Evolutionary conservation across 2,113 vertebrate genomes (phyloP), one percentile per base, ranked within the genome.

Genomic region (Daboia siamensis): DNA sequence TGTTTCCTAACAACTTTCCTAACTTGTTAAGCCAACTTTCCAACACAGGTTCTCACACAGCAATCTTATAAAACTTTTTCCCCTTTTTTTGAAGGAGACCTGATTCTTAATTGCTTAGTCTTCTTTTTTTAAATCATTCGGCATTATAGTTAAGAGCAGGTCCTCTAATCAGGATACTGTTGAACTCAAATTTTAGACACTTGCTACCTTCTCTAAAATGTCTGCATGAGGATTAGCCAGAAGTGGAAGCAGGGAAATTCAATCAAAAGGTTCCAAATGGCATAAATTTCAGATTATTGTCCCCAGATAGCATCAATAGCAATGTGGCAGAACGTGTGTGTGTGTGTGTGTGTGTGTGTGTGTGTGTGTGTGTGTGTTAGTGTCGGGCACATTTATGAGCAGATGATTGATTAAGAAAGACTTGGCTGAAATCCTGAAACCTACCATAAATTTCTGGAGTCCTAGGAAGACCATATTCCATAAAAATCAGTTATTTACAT

Each of bases 401-500:
- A 88, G 61, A 89, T 80, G 59, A 88, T 29, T 54, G 21, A 69
- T 69, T 39, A 88, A 55, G 48, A 88, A 52, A 46, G 57, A 74
- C 87, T 92, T 92, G 91, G 87, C 61, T 57, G 61, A 64, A 23
- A 23, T 56, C 87, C 91, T 84, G 64, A 44, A 92, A 44, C 24
- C 26, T 1, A 51, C 61, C 56, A 84, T 80, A 92, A 88, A 89
- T 92, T 80, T 89, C 39, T 46, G 46, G 46, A 57, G 4, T 84
- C 74, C 80, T 57, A 80, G 33, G 54, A 84, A 80, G 39, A 29
- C 0, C 8, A 11, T 39, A 6, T 92, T 88, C 87, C 39, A 6
- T 17, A 88, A 80, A 51, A 84, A 88, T 92, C 48, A 20, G 87
- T 89, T 84, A 89, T 92, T 92, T 92, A 59, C 39, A 54, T 15